Percentiles rank a stretch among this genome's conserved stretches.
These are phyloP conservation scores for Marmota flaviventris DNA, from an alignment of 2,113 vertebrate species.

Conservation along the genomic window DNA sequence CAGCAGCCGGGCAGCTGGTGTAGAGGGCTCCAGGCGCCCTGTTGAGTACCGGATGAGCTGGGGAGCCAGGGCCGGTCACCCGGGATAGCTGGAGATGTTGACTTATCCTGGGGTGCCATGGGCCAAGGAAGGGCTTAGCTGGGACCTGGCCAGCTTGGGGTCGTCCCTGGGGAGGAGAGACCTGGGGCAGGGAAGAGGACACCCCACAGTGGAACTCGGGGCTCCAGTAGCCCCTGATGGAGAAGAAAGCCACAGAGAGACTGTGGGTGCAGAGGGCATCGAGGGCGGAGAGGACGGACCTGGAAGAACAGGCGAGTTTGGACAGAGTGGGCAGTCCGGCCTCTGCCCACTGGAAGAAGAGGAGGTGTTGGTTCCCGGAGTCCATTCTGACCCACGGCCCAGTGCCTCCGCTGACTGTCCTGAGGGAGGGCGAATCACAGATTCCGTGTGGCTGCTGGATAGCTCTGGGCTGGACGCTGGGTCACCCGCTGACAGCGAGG, in stretches of 20 bases:
- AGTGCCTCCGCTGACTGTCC: fast-evolving
- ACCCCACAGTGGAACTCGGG: fast-evolving
- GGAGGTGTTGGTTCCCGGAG: background rate
- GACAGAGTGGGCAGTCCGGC: fast-evolving
- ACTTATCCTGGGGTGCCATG: fast-evolving
- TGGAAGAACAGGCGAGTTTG: background rate
- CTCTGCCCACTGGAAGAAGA: background rate
- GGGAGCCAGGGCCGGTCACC: no score
- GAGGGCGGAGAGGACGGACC: background rate
- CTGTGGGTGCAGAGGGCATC: background rate
- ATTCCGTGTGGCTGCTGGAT: background rate
- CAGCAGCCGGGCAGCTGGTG: background rate
- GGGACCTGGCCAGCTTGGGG: fast-evolving
- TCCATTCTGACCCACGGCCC: background rate
- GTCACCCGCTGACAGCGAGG: background rate
- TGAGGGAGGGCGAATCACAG: background rate
- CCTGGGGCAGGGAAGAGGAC: background rate
- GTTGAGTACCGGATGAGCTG: fast-evolving
- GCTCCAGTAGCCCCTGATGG: background rate
- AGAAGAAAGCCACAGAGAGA: fast-evolving
- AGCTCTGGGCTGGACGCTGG: background rate
- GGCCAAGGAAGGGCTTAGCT: no score
- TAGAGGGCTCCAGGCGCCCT: no score
- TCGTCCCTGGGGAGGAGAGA: background rate
- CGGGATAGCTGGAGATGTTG: background rate